Evolutionary conservation across 30 jellyfish, hydroid and myxozoan genomes (phyloP), one percentile per base, ranked within the genome.

Genomic region (Chrysaora quinquecirrha): DNA sequence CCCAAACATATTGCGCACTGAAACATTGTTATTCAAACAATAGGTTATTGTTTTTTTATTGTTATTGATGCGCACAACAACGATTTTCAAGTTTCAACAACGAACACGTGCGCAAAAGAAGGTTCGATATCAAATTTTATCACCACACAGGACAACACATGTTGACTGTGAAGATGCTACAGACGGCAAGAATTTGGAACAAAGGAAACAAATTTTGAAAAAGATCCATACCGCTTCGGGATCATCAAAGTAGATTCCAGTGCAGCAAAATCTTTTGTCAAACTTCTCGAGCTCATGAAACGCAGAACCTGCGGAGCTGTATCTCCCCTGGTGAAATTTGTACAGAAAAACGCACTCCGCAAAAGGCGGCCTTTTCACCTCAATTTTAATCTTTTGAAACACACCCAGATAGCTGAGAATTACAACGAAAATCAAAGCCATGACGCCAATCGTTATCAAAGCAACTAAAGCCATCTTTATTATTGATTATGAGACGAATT

Each of bases 161-260:
- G n/a, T n/a, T n/a, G n/a, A n/a, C n/a, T n/a, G n/a, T n/a, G n/a
- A n/a, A n/a, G n/a, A n/a, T n/a, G n/a, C n/a, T n/a, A n/a, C n/a
- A n/a, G n/a, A n/a, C n/a, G n/a, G n/a, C n/a, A n/a, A n/a, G n/a
- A n/a, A n/a, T n/a, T n/a, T n/a, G n/a, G n/a, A n/a, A n/a, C n/a
- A n/a, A n/a, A n/a, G n/a, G n/a, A n/a, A n/a, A n/a, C n/a, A n/a
- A n/a, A n/a, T n/a, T n/a, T n/a, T n/a, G n/a, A n/a, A n/a, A n/a
- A n/a, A n/a, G n/a, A n/a, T n/a, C n/a, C n/a, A 6, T 83, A 83
- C 94, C 94, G 34, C 25, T 30, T 83, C 94, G 10, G 94, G 94
- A 48, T 83, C 94, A 62, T 83, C 94, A 60, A 48, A 83, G 48
- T 83, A 83, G 28, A 83, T 83, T 46, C 94, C 94, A 35, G 64